These are phyloP conservation scores for Balaeniceps rex DNA, from an alignment of 2,113 vertebrate species.

Conservation along the genomic window DNA sequence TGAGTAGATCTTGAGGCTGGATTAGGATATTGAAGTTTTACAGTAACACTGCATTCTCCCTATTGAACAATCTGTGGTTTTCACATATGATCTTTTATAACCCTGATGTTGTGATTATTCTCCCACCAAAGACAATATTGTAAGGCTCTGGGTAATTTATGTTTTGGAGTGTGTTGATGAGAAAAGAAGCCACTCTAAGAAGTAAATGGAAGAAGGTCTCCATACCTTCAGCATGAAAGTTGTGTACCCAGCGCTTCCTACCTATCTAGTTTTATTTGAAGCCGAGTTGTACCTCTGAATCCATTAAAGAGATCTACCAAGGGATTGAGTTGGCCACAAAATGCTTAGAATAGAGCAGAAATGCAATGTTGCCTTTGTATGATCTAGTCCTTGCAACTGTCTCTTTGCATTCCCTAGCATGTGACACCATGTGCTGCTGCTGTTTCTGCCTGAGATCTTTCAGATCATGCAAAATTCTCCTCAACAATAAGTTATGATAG, in stretches of 20 bases:
- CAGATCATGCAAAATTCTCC: not conserved
- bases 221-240: not conserved
- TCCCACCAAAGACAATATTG: not conserved
- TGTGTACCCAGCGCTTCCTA: not conserved
- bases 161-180: not conserved
- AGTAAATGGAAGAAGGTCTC: not conserved
- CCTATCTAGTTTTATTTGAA: not conserved
- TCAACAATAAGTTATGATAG: not conserved
- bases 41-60: not conserved
- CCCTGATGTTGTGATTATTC: not conserved
- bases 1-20: not conserved
- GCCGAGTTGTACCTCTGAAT: not conserved
- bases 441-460: not conserved
- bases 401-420: not conserved
- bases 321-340: not conserved
- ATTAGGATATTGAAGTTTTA: not conserved
- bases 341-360: not conserved
- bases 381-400: not conserved
- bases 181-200: not conserved
- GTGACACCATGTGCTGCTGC: not conserved
- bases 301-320: not conserved
- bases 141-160: not conserved
- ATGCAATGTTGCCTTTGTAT: not conserved
- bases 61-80: not conserved
- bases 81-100: not conserved